These are phyloP conservation scores for Drosophila tani DNA, from an alignment of 1,140 invertebrate species.

Conservation along the genomic window DNA sequence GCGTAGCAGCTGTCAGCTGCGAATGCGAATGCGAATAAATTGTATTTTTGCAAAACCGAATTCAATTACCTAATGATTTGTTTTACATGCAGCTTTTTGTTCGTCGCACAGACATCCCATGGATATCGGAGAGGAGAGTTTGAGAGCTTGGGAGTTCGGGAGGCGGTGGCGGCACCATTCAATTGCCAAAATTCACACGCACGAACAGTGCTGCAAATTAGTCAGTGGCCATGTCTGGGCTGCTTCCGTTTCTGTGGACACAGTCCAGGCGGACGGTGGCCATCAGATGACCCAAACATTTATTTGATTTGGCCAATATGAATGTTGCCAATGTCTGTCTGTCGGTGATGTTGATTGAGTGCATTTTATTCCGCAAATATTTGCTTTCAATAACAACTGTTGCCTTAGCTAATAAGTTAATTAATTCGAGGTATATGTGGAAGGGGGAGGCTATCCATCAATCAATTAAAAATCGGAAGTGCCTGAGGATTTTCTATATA, in stretches of 20 bases:
- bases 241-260: slow-evolving; percentile 3
- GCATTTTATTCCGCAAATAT: slow-evolving; percentile 49
- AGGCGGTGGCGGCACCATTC: slow-evolving; percentile 16
- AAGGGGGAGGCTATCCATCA: slow-evolving; percentile 9
- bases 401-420: slow-evolving; percentile 39
- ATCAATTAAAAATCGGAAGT: slow-evolving; percentile 25
- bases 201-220: slow-evolving; percentile 78
- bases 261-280: slow-evolving; percentile 23
- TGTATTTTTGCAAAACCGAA: slow-evolving; percentile 64
- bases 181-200: slow-evolving; percentile 58
- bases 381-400: slow-evolving; percentile 36
- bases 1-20: slow-evolving; percentile 71
- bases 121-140: not conserved
- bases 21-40: slow-evolving; percentile 63
- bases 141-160: too few relatives aligned
- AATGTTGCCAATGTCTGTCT: slow-evolving; percentile 35
- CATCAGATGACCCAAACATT: slow-evolving; percentile 35
- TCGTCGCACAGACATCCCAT: slow-evolving; percentile 8
- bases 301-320: slow-evolving; percentile 60
- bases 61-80: slow-evolving; percentile 82
- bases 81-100: slow-evolving; percentile 64
- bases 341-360: slow-evolving; percentile 66
- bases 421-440: slow-evolving; percentile 23
- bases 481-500: not conserved
- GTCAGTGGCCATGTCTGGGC: slow-evolving; percentile 39